Conservation (phyloP, 2,797 vertebrate species). For the Acrossocheilus fasciatus region DNA sequence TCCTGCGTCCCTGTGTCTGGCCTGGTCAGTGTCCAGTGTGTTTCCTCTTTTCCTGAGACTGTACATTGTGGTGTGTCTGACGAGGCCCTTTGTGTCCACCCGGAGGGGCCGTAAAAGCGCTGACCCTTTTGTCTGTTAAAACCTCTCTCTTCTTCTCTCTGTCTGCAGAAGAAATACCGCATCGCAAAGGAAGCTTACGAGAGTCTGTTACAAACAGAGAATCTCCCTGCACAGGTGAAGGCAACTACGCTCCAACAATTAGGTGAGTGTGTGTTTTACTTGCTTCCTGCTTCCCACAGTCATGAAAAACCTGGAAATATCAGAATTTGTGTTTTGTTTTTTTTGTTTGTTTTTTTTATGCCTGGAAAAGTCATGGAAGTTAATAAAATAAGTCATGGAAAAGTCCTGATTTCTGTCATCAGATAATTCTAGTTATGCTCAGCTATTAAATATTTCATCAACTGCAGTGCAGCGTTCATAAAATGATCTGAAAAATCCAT, state of each 20-base stretch:
- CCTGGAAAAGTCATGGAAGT: background rate
- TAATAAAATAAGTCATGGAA: background rate
- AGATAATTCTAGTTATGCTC: background rate
- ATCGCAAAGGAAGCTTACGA: conserved; percentile 98
- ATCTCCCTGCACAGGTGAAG: conserved; percentile 98
- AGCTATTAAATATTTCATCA: background rate
- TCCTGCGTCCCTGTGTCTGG: conserved; percentile 51
- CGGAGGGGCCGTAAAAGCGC: conserved; percentile 71
- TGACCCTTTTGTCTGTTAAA: conserved; percentile 68
- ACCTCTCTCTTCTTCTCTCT: conserved; percentile 47
- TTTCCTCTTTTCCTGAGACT: conserved; percentile 45
- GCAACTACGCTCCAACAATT: conserved; percentile 97
- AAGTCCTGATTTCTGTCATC: conserved; percentile 14
- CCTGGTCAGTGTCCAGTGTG: conserved; percentile 50
- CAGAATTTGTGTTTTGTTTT: background rate
- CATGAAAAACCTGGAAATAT: background rate
- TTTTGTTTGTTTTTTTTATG: background rate
- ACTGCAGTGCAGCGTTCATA: background rate
- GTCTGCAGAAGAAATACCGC: conserved; percentile 93
- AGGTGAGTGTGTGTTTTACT: conserved; percentile 82
- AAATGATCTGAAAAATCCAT: background rate
- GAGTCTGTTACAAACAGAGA: conserved; percentile 93
- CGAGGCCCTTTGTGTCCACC: conserved; percentile 73
- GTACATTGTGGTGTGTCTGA: conserved; percentile 69
- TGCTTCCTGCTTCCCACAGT: background rate